phyloP scores from a whole-genome alignment of 2,888 invertebrate genomes.

The Agrypnus murinus region DNA sequence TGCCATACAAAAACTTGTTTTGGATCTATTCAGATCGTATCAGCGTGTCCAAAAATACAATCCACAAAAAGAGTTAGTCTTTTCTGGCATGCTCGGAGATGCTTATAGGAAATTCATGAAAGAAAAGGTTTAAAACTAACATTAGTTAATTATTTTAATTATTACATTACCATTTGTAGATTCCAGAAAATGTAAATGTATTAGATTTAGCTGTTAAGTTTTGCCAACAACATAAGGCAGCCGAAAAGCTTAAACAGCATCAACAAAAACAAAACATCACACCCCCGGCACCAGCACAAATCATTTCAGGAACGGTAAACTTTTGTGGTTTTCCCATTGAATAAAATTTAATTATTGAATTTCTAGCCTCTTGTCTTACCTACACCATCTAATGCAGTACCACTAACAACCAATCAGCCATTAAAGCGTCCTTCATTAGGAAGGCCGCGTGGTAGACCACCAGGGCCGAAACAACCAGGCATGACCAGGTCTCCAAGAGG shows the following conservation, averaged over 20 bases:
- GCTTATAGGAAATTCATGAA: slow-evolving; percentile 80
- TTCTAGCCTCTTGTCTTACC: slow-evolving; percentile 55
- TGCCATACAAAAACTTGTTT: slow-evolving; percentile 70
- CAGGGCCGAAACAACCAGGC: slow-evolving; percentile 66
- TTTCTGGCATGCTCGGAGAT: slow-evolving; percentile 80
- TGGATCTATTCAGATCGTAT: slow-evolving; percentile 80
- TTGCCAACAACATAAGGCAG: slow-evolving; percentile 78
- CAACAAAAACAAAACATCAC: slow-evolving; percentile 55
- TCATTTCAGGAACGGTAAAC: slow-evolving; percentile 29
- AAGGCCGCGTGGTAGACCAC: slow-evolving; percentile 73
- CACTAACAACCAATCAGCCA: slow-evolving; percentile 52
- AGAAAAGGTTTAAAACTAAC: slow-evolving; percentile 70
- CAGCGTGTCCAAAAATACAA: slow-evolving; percentile 80
- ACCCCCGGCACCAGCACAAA: slow-evolving; percentile 7
- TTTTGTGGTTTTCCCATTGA: too few relatives aligned
- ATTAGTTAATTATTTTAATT: neutral
- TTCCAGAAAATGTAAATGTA: slow-evolving; percentile 77
- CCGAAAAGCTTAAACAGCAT: slow-evolving; percentile 73
- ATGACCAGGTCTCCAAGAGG: slow-evolving; percentile 62
- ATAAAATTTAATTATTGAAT: too few relatives aligned
- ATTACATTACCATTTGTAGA: slow-evolving; percentile 59
- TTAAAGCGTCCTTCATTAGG: slow-evolving; percentile 66
- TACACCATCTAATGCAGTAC: slow-evolving; percentile 53
- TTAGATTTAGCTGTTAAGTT: slow-evolving; percentile 82
- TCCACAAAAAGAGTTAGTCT: slow-evolving; percentile 75